phyloP scores from a whole-genome alignment of 2,888 invertebrate genomes.

The Podotricha telesiphe region DNA sequence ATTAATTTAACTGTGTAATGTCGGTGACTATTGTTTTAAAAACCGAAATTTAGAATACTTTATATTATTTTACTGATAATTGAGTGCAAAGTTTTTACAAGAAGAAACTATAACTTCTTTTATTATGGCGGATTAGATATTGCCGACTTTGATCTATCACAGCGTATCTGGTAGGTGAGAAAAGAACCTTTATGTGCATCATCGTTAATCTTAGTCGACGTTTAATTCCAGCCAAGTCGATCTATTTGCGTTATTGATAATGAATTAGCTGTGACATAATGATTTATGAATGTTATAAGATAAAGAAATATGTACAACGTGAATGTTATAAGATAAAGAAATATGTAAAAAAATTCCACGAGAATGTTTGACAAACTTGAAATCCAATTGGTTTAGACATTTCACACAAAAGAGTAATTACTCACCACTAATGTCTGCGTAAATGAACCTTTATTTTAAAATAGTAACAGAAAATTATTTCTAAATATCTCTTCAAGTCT shows the following conservation, averaged over 20 bases:
- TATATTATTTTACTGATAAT: not conserved
- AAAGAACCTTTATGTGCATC: slow-evolving; percentile 48
- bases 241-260: slow-evolving; percentile 32
- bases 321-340: not conserved
- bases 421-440: not conserved
- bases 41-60: too few relatives aligned
- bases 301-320: not conserved
- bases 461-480: too few relatives aligned
- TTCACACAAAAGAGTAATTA: too few relatives aligned
- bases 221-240: slow-evolving; percentile 47
- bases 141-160: slow-evolving; percentile 46
- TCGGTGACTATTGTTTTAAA: not conserved
- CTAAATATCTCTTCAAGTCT: not conserved
- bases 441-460: not conserved
- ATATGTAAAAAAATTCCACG: not conserved
- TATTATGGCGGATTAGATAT: slow-evolving; percentile 21
- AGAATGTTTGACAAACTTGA: not conserved
- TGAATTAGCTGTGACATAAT: slow-evolving; percentile 21
- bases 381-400: too few relatives aligned
- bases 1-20: too few relatives aligned
- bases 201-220: slow-evolving; percentile 52
- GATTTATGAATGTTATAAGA: slow-evolving; percentile 19
- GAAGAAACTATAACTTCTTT: slow-evolving; percentile 15
- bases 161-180: slow-evolving; percentile 47
- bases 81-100: not conserved